Evolutionary conservation across 2,888 invertebrate genomes (phyloP), one percentile per base, ranked within the genome.

Genomic region (Ochropleura plecta): DNA sequence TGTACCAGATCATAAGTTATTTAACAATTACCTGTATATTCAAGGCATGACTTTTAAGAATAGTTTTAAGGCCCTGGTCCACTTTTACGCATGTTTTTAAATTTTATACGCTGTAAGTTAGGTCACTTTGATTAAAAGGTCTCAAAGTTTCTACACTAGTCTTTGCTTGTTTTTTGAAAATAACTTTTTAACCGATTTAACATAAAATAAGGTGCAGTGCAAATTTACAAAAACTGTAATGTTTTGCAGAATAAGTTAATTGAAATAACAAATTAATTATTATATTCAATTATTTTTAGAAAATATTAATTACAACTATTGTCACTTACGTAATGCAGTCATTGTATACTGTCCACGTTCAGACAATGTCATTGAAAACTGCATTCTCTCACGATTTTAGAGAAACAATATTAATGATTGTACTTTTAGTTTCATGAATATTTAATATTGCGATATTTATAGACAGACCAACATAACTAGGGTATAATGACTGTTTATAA

Each of bases 41-140:
- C 66, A 82, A 88, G 89, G 90, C 90, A 91, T 91, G 91, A 85
- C 63, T 82, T 85, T 83, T 80, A 79, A 83, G 79, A 87, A 86
- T 83, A 81, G 76, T 81, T 85, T 79, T 78, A 78, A 88, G 87
- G 79, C 87, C 87, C 83, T 86, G 90, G 90, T 90, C 89, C 90
- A 90, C 88, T 89, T 91, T 87, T 82, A 84, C 85, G 72, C 82
- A 85, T 86, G 75, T 76, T 66, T 65, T 49, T 44, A 40, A 71
- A 51, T 74, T 70, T 64, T 14, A 62, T 59, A 16, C 59, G 51
- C 57, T 49, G 49, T 53, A 12, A 40, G 5, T 62, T 20, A 40
- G 44, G 48, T 60, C 18, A 69, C 66, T 51, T 3, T 20, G 44
- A 57, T 20, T 48, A 9, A 66, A 59, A 49, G 9, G n/a, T 65